Evolutionary conservation across 2,797 vertebrate species (phyloP).

Genomic region (Pelochelys cantorii): DNA sequence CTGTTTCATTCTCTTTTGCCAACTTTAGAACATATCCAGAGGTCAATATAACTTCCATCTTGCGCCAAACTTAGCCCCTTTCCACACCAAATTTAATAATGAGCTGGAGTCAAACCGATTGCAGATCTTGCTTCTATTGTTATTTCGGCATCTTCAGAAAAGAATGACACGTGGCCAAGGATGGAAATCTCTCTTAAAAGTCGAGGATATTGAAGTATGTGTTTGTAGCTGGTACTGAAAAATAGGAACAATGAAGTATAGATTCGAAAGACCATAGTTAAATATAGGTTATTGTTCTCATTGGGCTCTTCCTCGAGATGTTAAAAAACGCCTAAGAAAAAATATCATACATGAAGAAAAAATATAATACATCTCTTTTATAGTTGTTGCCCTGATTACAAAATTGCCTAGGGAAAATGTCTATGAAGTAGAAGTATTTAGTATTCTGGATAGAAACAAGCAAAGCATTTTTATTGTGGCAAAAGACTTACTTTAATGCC

Average conservation of each 20-base stretch:
- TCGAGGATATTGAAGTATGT: not conserved
- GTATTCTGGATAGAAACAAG: not conserved
- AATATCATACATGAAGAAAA: not conserved
- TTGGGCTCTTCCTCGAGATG: not conserved
- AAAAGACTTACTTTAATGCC: not conserved
- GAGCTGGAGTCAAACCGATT: not conserved
- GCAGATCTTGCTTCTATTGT: not conserved
- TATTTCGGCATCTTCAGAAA: not conserved
- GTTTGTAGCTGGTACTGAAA: not conserved
- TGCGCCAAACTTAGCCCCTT: not conserved
- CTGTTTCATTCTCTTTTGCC: not conserved
- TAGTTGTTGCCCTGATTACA: not conserved
- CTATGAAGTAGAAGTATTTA: not conserved
- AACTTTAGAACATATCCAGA: slow-evolving; percentile 10
- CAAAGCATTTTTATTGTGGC: not conserved
- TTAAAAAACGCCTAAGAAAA: not conserved
- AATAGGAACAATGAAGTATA: not conserved
- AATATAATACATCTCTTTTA: not conserved
- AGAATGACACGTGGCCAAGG: rapidly evolving
- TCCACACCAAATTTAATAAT: not conserved
- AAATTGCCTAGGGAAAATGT: not conserved
- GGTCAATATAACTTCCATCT: slow-evolving; percentile 24
- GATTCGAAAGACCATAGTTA: not conserved
- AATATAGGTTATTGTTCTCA: not conserved
- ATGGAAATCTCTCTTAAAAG: not conserved